Conservation (phyloP, 2,797 vertebrate species). For the Myotis myotis region DNA sequence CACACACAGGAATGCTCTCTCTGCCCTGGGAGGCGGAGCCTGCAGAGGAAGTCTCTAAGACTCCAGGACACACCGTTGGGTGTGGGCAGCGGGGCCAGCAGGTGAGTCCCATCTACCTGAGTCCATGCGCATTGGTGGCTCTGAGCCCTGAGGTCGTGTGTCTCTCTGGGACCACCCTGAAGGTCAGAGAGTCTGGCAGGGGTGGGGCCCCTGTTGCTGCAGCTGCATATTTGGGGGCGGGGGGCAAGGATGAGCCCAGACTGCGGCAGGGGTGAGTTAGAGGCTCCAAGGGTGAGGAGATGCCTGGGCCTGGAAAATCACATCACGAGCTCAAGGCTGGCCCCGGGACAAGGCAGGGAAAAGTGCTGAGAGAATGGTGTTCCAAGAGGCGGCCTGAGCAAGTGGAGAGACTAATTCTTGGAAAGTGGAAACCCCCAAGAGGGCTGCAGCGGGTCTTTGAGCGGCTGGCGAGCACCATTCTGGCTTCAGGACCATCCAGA, state of each 20-base stretch:
- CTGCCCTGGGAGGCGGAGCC: neutral
- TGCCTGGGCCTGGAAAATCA: conserved; percentile 65
- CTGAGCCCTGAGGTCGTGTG: neutral
- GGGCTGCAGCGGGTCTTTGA: conserved; percentile 50
- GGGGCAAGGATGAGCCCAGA: neutral
- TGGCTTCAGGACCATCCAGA: neutral
- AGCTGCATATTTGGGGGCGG: neutral
- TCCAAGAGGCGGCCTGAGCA: conserved; percentile 40
- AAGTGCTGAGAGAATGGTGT: conserved; percentile 44
- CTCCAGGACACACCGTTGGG: neutral
- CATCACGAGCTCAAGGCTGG: conserved; percentile 70
- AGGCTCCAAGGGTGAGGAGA: conserved; percentile 27
- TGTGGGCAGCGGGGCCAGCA: neutral
- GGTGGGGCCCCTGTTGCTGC: neutral
- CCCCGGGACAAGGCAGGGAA: conserved; percentile 51
- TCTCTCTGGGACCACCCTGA: neutral
- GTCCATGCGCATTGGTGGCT: rapidly evolving
- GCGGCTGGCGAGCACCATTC: neutral
- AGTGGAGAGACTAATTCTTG: conserved; percentile 59
- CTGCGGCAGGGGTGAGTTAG: neutral
- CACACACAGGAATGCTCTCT: neutral
- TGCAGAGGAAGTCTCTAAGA: neutral
- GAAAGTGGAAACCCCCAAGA: conserved; percentile 63
- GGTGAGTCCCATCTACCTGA: neutral
- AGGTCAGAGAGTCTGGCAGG: neutral